Base-by-base conservation (phyloP, 2,888 invertebrate genomes). In the Pardosa pseudoannulata region DNA sequence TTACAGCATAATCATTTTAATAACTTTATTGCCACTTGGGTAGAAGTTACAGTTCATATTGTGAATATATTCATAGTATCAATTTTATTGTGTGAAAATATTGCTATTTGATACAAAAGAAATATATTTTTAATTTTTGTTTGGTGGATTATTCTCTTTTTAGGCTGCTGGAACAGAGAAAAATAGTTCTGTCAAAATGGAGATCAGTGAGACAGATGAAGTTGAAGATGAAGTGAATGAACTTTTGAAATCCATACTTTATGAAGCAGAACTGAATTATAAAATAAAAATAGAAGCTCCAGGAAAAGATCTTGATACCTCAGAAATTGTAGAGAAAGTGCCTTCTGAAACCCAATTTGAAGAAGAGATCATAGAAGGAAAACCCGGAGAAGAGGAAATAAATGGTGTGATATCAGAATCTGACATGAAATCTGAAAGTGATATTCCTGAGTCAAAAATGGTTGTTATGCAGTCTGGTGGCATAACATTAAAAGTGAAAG, bases 241-340 rank as follows among this genome's bases (percentile, higher is more conserved):
- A 27, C 5, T 28, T 41, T 41, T 68, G 68, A 6, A 36, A 7
- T 68, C 0, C 2, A 32, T 68, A 1, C 31, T 68, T 36, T 2
- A 39, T 36, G 23, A 36, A 68, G 39, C 90, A 90, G 0, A 88
- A 87, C n/a, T 56, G 90, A 62, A 88, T 89, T 6, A 9, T 46
- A 46, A 83, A 87, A 13, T 91, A 90, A 80, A 87, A 90, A 62
- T 90, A 90, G 72, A 90, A 90, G 36, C 90, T 90, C 87, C 79
- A 82, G 67, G 88, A 89, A 62, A 90, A 19, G n/a, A 36, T 68
- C 29, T 32, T 3, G 7, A 11, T 9, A 13, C 11, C 23, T 19
- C 23, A 16, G 31, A 56, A 0, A 31, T 56, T 27, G 39, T 32
- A 27, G 41, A 23, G 19, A 31, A 32, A 31, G 28, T 32, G 16